phyloP scores from a whole-genome alignment of 2,797 vertebrate species.

The Tangara arthus region DNA sequence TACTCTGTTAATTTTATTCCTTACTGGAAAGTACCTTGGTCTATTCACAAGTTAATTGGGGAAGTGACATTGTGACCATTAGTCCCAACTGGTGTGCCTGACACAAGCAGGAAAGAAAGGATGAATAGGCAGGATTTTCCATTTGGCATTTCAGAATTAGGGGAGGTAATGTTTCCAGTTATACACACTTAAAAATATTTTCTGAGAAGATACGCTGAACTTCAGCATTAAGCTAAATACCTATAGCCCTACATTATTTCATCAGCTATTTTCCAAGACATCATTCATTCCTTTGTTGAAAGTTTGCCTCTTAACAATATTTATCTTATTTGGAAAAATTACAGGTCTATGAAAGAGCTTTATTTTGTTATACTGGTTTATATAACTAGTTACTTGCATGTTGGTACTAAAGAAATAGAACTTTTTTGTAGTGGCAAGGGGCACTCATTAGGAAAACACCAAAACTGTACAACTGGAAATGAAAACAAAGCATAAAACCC shows the following conservation, averaged over 20 bases:
- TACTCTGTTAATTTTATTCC: slow-evolving; percentile 36
- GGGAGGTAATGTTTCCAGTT: slow-evolving; percentile 37
- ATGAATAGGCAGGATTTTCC: slow-evolving; percentile 20
- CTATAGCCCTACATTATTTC: not conserved
- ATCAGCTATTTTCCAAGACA: not conserved
- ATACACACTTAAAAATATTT: slow-evolving; percentile 2
- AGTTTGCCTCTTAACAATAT: not conserved
- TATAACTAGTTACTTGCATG: not conserved
- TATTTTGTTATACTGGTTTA: not conserved
- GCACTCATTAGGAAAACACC: not conserved
- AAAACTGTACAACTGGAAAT: not conserved
- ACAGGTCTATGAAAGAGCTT: not conserved
- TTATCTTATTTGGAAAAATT: slow-evolving; percentile 32
- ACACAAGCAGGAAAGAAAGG: slow-evolving; percentile 23
- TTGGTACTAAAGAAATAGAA: not conserved
- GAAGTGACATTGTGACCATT: slow-evolving; percentile 38
- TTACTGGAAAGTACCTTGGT: slow-evolving; percentile 62
- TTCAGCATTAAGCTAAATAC: not conserved
- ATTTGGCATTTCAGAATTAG: slow-evolving; percentile 21
- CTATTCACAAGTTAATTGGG: slow-evolving; percentile 52
- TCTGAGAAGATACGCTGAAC: not conserved
- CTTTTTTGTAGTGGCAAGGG: not conserved
- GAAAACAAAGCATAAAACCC: not conserved
- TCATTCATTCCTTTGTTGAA: not conserved
- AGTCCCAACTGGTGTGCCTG: not conserved